These are phyloP conservation scores for Rhinolophus ferrumequinum DNA, from an alignment of 2,113 vertebrate species.

Conservation along the genomic window DNA sequence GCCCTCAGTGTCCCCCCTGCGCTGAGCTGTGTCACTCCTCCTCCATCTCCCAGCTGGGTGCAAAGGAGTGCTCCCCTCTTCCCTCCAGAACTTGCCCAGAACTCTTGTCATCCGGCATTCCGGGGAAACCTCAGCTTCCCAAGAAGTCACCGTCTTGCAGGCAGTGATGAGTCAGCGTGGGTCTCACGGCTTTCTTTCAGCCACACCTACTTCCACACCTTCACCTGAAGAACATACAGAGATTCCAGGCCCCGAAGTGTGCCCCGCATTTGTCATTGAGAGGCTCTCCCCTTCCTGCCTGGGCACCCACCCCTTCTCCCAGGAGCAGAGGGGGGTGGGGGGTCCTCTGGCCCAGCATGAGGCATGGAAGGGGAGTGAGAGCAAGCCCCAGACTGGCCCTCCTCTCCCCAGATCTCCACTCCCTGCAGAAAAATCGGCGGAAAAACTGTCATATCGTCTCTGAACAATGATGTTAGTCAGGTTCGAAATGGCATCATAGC, in stretches of 20 bases:
- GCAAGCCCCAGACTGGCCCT: not conserved
- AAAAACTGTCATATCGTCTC: not conserved
- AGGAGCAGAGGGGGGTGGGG: too few relatives aligned
- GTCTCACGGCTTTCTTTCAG: not conserved
- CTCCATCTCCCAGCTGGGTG: not conserved
- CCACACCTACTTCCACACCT: not conserved
- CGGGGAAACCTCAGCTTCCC: not conserved
- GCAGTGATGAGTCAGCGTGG: not conserved
- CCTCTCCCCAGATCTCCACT: not conserved
- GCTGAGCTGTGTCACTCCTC: not conserved
- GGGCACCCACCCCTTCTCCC: not conserved
- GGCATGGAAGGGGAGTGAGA: not conserved
- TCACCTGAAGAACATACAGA: not conserved
- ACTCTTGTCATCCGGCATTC: not conserved
- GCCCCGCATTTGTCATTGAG: accelerated
- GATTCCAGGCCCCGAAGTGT: not conserved
- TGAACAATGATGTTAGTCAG: not conserved
- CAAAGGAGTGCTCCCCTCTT: not conserved
- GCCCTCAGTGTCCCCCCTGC: not conserved
- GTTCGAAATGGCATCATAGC: not conserved
- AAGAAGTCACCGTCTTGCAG: not conserved
- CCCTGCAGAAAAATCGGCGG: not conserved
- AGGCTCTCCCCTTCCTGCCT: too few relatives aligned
- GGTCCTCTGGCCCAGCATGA: accelerated
- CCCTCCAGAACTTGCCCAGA: not conserved